These are phyloP conservation scores for Rhinatrema bivittatum DNA, from an alignment of 2,797 vertebrate species.

Conservation along the genomic window DNA sequence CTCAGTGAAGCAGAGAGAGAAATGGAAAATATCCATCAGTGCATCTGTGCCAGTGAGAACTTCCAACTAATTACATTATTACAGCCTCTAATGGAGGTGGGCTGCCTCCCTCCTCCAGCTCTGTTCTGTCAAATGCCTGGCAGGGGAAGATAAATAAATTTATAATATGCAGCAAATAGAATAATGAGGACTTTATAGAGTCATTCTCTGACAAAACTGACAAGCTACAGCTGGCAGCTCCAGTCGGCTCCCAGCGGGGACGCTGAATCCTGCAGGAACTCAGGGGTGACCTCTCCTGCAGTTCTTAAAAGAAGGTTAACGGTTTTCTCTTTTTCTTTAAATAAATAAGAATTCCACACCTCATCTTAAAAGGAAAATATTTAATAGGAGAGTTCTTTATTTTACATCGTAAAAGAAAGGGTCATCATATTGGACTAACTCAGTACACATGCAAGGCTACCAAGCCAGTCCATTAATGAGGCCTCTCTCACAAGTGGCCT, in stretches of 20 bases:
- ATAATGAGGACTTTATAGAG: slow-evolving; percentile 58
- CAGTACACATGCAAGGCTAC: too few species aligned
- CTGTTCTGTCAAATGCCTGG: slow-evolving; percentile 33
- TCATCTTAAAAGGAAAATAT: too few species aligned
- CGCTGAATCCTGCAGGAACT: slow-evolving; percentile 38
- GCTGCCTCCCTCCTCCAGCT: slow-evolving; percentile 23
- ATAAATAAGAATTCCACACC: too few species aligned
- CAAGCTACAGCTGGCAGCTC: slow-evolving; percentile 41
- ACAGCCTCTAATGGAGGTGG: slow-evolving; percentile 8
- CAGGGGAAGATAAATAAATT: slow-evolving; percentile 54
- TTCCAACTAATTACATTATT: slow-evolving; percentile 25
- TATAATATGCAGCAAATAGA: slow-evolving; percentile 53
- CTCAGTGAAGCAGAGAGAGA: too few species aligned
- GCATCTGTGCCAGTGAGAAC: background rate
- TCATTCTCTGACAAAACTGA: slow-evolving; percentile 76
- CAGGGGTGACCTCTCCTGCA: slow-evolving; percentile 40
- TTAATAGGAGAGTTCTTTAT: too few species aligned
- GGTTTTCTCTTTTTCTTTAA: too few species aligned
- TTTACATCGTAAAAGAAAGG: too few species aligned
- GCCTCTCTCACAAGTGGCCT: too few species aligned
- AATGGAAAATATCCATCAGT: too few species aligned
- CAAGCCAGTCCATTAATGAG: too few species aligned
- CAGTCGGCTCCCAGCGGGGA: slow-evolving; percentile 54
- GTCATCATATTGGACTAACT: too few species aligned
- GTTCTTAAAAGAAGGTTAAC: slow-evolving; percentile 24